These are phyloP conservation scores for Lymantria dispar DNA, from an alignment of 2,888 invertebrate species.

Conservation along the genomic window DNA sequence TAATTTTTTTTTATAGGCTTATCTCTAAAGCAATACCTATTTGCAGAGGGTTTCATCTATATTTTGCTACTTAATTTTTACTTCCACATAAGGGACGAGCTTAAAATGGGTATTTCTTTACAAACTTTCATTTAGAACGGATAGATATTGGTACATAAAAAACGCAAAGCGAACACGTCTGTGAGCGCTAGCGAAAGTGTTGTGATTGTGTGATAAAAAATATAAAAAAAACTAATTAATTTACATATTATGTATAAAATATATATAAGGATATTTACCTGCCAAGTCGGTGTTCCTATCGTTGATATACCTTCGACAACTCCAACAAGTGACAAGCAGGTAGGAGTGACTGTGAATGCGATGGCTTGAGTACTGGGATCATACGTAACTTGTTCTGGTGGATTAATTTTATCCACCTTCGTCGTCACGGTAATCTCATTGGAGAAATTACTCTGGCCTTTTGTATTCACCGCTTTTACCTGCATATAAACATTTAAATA, in stretches of 20 bases:
- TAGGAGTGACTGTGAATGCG: slow-evolving; percentile 90
- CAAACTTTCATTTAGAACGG: background rate
- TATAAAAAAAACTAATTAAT: background rate
- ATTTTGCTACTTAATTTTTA: too few relatives aligned
- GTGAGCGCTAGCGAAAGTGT: slow-evolving; percentile 8
- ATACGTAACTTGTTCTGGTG: slow-evolving; percentile 91
- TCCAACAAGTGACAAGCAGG: slow-evolving; percentile 89
- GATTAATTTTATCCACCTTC: slow-evolving; percentile 91
- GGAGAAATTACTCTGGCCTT: slow-evolving; percentile 93
- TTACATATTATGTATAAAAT: background rate
- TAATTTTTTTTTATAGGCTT: too few relatives aligned
- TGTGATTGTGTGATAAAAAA: slow-evolving; percentile 1
- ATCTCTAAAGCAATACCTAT: too few relatives aligned
- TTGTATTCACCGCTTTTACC: slow-evolving; percentile 93
- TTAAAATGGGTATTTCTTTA: background rate
- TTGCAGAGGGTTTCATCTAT: too few relatives aligned
- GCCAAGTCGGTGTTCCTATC: slow-evolving; percentile 57
- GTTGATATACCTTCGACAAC: slow-evolving; percentile 86
- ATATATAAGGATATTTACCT: slow-evolving; percentile 44
- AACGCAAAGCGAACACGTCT: slow-evolving; percentile 9
- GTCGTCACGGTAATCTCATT: slow-evolving; percentile 92
- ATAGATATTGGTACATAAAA: background rate
- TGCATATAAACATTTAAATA: slow-evolving; percentile 42
- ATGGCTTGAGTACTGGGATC: slow-evolving; percentile 89
- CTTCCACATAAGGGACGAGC: too few relatives aligned